phyloP scores from a whole-genome alignment of 2,113 vertebrate species.

The Tachuris rubrigastra region DNA sequence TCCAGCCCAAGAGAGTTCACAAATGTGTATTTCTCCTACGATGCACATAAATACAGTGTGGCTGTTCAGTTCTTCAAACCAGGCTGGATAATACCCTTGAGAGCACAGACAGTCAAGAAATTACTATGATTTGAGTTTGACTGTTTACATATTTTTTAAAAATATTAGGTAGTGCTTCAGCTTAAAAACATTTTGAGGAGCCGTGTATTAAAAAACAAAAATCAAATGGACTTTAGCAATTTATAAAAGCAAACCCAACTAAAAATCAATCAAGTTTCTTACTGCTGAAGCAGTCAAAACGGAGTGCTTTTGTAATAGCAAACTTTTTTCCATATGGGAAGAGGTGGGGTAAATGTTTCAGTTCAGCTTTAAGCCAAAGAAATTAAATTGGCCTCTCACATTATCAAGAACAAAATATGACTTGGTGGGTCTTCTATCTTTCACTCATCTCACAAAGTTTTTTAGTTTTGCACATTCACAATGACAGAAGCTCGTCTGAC shows the following conservation, averaged over 20 bases:
- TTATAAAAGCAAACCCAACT: background rate
- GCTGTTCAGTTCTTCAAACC: constrained; percentile 16
- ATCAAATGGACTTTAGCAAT: background rate
- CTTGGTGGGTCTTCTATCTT: background rate
- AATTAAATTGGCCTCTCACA: background rate
- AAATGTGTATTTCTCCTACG: constrained; percentile 8
- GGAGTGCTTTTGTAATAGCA: background rate
- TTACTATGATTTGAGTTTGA: background rate
- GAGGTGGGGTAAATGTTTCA: background rate
- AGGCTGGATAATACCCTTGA: background rate
- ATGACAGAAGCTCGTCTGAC: background rate
- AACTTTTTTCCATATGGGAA: background rate
- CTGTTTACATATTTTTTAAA: background rate
- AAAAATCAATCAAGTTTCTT: background rate
- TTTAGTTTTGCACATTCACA: background rate
- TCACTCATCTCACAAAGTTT: background rate
- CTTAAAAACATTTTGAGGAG: background rate
- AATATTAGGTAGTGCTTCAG: background rate
- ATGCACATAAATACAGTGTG: constrained; percentile 24
- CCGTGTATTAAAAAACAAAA: background rate
- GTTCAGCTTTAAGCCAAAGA: background rate
- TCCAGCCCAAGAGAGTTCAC: constrained; percentile 5
- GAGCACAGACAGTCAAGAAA: background rate
- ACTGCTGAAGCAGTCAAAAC: background rate
- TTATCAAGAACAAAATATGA: background rate